Percentiles rank a stretch among this genome's conserved stretches.
These are phyloP conservation scores for Coregonus suidteri DNA, from an alignment of 2,797 vertebrate species.

Conservation along the genomic window DNA sequence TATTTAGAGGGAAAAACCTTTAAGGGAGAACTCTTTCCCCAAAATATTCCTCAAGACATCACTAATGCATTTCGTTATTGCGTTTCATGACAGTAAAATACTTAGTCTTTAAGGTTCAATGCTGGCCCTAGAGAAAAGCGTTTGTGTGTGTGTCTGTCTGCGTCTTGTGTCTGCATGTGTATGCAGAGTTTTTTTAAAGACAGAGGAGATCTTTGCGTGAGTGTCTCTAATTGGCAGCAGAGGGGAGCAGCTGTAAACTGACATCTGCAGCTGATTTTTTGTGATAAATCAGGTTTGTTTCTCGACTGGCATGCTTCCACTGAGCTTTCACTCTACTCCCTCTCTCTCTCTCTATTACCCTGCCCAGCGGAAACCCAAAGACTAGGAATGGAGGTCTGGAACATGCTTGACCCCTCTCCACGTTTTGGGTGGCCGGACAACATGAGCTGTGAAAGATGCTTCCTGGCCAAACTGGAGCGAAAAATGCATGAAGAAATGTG, in stretches of 20 bases:
- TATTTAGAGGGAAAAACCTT: constrained; percentile 59
- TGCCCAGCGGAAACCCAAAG: constrained; percentile 62
- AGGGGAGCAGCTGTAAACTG: constrained; percentile 73
- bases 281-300: constrained; percentile 86
- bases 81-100: constrained; percentile 26
- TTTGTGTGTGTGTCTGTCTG: neutral
- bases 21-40: constrained; percentile 50
- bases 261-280: constrained; percentile 87
- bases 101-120: constrained; percentile 21
- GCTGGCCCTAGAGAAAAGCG: neutral
- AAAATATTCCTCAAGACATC: constrained; percentile 56
- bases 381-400: constrained; percentile 60
- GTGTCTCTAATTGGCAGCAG: constrained; percentile 84
- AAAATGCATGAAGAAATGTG: constrained; percentile 39
- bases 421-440: constrained; percentile 72
- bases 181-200: constrained; percentile 6
- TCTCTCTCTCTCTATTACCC: constrained; percentile 65
- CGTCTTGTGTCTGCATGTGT: neutral
- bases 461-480: constrained; percentile 56
- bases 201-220: constrained; percentile 74
- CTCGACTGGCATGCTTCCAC: constrained; percentile 76
- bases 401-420: constrained; percentile 49
- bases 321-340: constrained; percentile 58
- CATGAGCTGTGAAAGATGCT: constrained; percentile 72
- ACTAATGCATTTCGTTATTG: constrained; percentile 39